These are phyloP conservation scores for Oriolus oriolus DNA, from an alignment of 2,113 vertebrate genomes.

Conservation along the genomic window DNA sequence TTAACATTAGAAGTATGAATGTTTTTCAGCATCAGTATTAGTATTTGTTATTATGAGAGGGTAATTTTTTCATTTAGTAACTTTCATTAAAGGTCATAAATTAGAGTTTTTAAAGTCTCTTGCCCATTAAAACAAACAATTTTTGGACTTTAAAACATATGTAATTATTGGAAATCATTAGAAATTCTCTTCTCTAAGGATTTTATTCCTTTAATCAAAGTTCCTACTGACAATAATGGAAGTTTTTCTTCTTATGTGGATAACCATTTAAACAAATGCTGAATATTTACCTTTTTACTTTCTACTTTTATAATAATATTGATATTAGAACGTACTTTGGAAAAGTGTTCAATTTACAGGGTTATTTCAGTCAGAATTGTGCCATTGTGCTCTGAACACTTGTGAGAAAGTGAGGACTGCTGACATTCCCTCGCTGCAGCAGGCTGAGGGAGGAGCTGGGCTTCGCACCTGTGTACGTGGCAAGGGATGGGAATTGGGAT, in stretches of 20 bases:
- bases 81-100: neutral
- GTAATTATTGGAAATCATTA: neutral
- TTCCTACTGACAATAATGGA: neutral
- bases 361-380: neutral
- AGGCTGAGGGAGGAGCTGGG: neutral
- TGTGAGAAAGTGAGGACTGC: neutral
- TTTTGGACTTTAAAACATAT: neutral
- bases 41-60: neutral
- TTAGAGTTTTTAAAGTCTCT: neutral
- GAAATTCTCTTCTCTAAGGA: neutral
- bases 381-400: neutral
- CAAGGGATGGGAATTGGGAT: neutral
- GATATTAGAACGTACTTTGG: neutral
- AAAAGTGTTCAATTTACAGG: neutral
- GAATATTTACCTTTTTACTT: neutral
- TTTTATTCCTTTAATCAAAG: neutral
- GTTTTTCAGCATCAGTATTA: neutral
- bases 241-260: neutral
- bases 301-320: neutral
- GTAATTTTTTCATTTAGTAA: neutral
- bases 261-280: neutral
- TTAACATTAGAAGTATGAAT: neutral
- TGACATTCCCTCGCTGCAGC: neutral
- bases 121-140: neutral
- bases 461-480: neutral